Conservation (phyloP, 2,888 invertebrate species). For the Dryomyza anilis region DNA sequence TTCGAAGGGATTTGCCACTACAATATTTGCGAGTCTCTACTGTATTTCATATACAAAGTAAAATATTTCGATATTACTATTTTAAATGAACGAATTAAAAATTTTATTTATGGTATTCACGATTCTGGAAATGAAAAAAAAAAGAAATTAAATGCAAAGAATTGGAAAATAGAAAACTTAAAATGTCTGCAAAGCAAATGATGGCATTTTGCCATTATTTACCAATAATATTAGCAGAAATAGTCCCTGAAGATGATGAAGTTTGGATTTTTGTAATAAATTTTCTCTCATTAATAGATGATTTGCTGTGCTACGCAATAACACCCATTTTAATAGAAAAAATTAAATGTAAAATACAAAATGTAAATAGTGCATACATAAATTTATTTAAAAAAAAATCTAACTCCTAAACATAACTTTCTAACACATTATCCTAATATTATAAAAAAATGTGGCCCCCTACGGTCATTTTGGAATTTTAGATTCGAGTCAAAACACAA, state of each 20-base stretch:
- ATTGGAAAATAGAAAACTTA: not conserved
- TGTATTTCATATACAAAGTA: too few relatives aligned
- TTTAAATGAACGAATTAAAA: not conserved
- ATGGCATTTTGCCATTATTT: too few relatives aligned
- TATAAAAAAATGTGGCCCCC: too few relatives aligned
- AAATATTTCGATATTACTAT: too few relatives aligned
- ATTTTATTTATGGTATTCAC: not conserved
- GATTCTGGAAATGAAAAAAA: not conserved
- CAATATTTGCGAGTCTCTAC: too few relatives aligned
- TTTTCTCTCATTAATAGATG: too few relatives aligned
- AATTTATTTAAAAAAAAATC: not conserved
- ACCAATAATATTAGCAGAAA: not conserved
- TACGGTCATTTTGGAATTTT: too few relatives aligned
- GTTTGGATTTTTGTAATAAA: not conserved
- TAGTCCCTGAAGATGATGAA: not conserved
- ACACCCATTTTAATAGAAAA: not conserved
- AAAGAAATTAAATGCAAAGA: not conserved
- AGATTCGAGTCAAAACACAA: too few relatives aligned
- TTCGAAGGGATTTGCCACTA: too few relatives aligned
- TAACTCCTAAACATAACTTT: not conserved
- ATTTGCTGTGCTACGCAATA: not conserved
- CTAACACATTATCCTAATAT: too few relatives aligned
- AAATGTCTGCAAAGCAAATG: too few relatives aligned
- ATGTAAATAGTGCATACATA: not conserved
- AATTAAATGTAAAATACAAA: not conserved